Conservation (phyloP, 2,113 vertebrate species). For the Platycercus adscitus region DNA sequence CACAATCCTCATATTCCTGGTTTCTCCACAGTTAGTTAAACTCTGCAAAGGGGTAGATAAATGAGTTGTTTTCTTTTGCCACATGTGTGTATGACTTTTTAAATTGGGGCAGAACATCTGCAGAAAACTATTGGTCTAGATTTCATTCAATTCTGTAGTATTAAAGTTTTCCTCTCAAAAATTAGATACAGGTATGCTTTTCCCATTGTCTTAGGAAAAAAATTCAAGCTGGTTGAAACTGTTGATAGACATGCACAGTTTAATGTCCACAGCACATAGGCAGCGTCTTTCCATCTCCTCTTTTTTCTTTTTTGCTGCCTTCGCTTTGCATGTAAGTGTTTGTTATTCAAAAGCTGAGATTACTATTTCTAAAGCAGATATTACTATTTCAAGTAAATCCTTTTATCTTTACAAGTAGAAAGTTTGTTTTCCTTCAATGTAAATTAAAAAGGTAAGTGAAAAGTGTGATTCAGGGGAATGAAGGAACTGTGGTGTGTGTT, state of each 20-base stretch:
- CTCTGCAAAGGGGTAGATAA: background rate
- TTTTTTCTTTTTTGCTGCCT: background rate
- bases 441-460: background rate
- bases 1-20: background rate
- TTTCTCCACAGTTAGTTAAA: background rate
- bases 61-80: background rate
- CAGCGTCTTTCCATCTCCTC: background rate
- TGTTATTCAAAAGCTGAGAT: background rate
- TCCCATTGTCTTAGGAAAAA: background rate
- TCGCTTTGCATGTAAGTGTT: slow-evolving; percentile 48
- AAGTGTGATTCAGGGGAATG: background rate
- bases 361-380: background rate
- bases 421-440: background rate
- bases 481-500: background rate
- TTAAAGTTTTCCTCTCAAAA: background rate
- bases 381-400: background rate
- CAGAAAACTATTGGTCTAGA: background rate
- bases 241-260: background rate
- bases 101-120: background rate
- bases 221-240: background rate
- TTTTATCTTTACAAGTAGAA: background rate
- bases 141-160: background rate
- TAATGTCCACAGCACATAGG: background rate
- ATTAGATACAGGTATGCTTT: background rate
- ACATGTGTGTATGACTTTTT: background rate